phyloP scores from a whole-genome alignment of 2,888 invertebrate species.

The Clitarchus hookeri region DNA sequence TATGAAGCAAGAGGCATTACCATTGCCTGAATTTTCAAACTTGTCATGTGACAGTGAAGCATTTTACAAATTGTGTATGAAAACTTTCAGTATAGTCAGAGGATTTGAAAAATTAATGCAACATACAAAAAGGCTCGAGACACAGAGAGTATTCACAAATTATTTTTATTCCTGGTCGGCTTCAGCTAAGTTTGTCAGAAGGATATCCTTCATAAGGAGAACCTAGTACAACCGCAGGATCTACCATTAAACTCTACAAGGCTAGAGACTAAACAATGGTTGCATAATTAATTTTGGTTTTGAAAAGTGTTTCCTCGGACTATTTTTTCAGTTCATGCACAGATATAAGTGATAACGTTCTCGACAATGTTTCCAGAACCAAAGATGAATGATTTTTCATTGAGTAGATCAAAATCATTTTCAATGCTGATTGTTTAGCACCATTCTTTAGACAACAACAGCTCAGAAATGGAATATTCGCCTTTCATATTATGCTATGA shows the following conservation, averaged over 20 bases:
- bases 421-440: background rate
- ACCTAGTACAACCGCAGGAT: no score
- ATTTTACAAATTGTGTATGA: background rate
- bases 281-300: background rate
- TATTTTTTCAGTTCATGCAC: constrained; percentile 1
- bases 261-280: background rate
- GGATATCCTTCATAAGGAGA: background rate
- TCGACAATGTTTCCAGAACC: background rate
- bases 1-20: background rate
- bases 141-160: no score
- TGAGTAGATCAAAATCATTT: background rate
- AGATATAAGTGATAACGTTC: background rate
- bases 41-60: background rate
- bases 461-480: background rate
- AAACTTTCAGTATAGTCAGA: background rate
- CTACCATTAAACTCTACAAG: no score
- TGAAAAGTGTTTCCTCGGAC: background rate
- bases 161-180: no score
- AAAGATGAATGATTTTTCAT: background rate
- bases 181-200: background rate
- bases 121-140: background rate
- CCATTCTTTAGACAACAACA: no score
- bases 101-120: background rate
- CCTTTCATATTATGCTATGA: background rate
- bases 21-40: no score